Conservation (phyloP, 2,888 invertebrate species). For the Stenoptilia bipunctidactyla region DNA sequence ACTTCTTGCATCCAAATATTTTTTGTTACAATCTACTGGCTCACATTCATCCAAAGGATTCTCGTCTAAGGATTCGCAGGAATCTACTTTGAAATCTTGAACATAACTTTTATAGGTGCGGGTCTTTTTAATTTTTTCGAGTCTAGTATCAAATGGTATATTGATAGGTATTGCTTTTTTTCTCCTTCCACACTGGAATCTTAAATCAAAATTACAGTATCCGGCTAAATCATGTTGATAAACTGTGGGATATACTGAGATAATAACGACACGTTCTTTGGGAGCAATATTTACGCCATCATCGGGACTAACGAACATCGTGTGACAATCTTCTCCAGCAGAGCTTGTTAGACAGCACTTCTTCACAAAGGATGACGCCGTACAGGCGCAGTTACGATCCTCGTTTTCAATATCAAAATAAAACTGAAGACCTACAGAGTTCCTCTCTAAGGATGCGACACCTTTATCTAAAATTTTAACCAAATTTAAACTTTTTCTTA, state of each 20-base stretch:
- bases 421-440: slow-evolving; percentile 42
- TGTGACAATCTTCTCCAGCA: slow-evolving; percentile 26
- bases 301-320: slow-evolving; percentile 25
- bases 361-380: slow-evolving; percentile 23
- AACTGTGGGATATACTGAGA: slow-evolving; percentile 34
- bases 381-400: slow-evolving; percentile 24
- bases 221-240: slow-evolving; percentile 39
- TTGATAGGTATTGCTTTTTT: slow-evolving; percentile 11
- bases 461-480: slow-evolving; percentile 40
- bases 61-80: slow-evolving; percentile 35
- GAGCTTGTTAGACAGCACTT: slow-evolving; percentile 33
- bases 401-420: slow-evolving; percentile 39
- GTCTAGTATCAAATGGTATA: slow-evolving; percentile 37
- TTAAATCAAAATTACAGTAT: slow-evolving; percentile 30
- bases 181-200: slow-evolving; percentile 23
- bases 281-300: slow-evolving; percentile 23
- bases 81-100: slow-evolving; percentile 14
- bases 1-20: slow-evolving; percentile 36
- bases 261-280: slow-evolving; percentile 27
- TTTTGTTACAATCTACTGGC: slow-evolving; percentile 39
- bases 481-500: slow-evolving; percentile 17
- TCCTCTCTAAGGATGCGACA: slow-evolving; percentile 29
- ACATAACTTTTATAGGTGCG: slow-evolving; percentile 19
- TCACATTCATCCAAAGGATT: slow-evolving; percentile 34
- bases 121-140: slow-evolving; percentile 5